Conservation (phyloP, 2,113 vertebrate species). For the Eretmochelys imbricata region DNA sequence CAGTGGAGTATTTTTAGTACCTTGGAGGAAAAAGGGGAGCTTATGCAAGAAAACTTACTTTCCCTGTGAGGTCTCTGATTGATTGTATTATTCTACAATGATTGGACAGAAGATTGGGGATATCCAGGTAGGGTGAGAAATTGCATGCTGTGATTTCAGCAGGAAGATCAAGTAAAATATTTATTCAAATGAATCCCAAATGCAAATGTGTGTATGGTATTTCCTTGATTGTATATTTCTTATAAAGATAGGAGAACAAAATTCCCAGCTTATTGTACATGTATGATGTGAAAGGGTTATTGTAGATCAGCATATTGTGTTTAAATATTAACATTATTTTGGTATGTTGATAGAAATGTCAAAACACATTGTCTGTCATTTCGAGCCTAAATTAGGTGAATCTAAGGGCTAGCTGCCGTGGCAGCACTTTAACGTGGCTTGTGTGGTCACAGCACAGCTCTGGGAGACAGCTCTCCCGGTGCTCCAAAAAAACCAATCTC, state of each 20-base stretch:
- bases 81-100: background rate
- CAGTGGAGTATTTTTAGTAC: background rate
- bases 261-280: background rate
- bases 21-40: background rate
- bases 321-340: background rate
- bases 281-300: background rate
- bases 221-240: background rate
- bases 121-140: constrained; percentile 10
- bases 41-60: constrained; percentile 21
- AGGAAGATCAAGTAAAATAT: constrained; percentile 21
- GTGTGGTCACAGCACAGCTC: no score
- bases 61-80: background rate
- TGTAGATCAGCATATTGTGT: background rate
- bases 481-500: no score
- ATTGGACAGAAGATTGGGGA: background rate
- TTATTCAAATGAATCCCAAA: background rate
- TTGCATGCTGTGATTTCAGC: background rate
- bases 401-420: background rate
- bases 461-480: no score
- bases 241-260: background rate
- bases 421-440: no score
- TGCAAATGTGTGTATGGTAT: background rate
- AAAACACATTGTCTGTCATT: background rate
- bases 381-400: background rate
- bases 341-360: background rate